Evolutionary conservation across 2,113 vertebrate species (phyloP).

Genomic region (Brienomyrus longianalis): DNA sequence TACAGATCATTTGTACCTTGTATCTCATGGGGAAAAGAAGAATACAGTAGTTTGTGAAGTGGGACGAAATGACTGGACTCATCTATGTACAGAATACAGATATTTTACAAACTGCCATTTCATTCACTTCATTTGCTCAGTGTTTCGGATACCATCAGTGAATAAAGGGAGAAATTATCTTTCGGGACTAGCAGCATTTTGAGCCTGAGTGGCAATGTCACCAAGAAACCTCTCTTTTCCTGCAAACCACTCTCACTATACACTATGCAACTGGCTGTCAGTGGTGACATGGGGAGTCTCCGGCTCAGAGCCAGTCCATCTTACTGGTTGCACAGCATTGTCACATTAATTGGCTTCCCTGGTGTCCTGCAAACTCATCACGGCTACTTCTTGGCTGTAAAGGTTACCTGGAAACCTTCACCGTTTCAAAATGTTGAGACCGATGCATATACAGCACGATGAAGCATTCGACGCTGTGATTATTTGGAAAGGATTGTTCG

Average conservation of each 20-base stretch:
- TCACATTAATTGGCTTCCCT: background rate
- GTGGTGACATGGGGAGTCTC: background rate
- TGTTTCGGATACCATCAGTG: background rate
- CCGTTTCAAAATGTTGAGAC: background rate
- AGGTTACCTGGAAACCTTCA: background rate
- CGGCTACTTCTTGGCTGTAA: background rate
- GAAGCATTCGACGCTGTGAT: background rate
- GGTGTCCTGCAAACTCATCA: background rate
- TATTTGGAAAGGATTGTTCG: background rate
- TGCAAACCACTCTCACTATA: background rate
- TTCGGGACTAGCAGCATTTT: slow-evolving; percentile 2
- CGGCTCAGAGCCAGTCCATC: background rate
- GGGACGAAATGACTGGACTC: background rate
- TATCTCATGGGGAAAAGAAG: background rate
- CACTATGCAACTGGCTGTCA: background rate
- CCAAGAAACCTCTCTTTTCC: background rate
- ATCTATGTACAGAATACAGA: slow-evolving; percentile 12
- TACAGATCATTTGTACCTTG: slow-evolving; percentile 10
- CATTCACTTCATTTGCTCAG: slow-evolving; percentile 13
- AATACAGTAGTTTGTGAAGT: slow-evolving; percentile 13
- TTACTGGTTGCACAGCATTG: background rate
- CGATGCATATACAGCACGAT: background rate
- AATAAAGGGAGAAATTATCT: background rate
- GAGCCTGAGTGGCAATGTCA: slow-evolving; percentile 10
- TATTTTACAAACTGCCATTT: slow-evolving; percentile 15